Conservation (phyloP, 2,797 vertebrate species). For the Sarcoramphus papa region DNA sequence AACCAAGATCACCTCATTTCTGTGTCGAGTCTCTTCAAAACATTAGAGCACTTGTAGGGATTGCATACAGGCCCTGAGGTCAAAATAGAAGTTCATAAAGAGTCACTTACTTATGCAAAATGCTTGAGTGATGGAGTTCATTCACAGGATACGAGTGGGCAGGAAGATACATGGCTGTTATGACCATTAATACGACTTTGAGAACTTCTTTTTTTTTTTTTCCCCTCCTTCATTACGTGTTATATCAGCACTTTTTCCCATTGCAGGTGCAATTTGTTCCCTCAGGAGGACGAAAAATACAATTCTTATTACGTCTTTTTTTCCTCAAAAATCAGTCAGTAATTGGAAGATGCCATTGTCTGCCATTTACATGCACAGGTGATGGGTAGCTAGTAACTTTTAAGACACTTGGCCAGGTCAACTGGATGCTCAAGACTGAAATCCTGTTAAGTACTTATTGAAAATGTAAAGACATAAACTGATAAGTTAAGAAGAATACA, state of each 20-base stretch:
- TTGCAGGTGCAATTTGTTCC: not conserved
- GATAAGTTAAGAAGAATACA: not conserved
- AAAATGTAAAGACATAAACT: not conserved
- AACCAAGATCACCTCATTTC: not conserved
- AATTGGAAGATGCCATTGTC: not conserved
- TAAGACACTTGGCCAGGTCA: not conserved
- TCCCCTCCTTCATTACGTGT: not conserved
- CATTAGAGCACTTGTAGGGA: rapidly evolving
- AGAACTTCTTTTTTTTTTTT: not conserved
- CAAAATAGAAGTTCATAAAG: not conserved
- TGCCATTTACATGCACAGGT: not conserved
- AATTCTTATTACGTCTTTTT: not conserved
- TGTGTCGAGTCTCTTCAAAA: not conserved
- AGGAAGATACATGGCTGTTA: rapidly evolving
- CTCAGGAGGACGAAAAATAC: not conserved
- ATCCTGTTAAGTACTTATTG: not conserved
- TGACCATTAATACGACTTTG: not conserved
- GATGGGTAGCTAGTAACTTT: not conserved
- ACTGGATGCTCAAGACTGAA: not conserved
- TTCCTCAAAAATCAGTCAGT: not conserved
- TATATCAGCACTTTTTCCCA: not conserved
- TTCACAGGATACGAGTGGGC: not conserved
- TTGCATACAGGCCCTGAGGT: not conserved
- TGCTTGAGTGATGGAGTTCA: not conserved
- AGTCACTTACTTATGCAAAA: not conserved